Conservation (phyloP, 1,140 invertebrate genomes). For the Microplitis mediator region DNA sequence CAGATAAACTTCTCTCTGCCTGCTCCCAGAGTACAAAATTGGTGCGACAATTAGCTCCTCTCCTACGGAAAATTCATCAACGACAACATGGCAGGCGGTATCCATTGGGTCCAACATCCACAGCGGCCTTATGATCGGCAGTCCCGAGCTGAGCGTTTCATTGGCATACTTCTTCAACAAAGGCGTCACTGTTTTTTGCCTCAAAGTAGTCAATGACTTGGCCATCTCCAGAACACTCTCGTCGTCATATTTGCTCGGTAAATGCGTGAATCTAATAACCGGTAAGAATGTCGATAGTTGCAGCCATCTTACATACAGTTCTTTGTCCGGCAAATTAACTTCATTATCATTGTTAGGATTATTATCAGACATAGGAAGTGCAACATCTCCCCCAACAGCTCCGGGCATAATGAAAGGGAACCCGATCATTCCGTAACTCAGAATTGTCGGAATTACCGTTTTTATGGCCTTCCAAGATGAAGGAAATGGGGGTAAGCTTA, state of each 20-base stretch:
- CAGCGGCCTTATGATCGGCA: conserved; percentile 85
- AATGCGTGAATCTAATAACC: conserved; percentile 85
- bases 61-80: conserved; percentile 90
- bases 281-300: conserved; percentile 91
- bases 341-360: conserved; percentile 65
- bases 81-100: conserved; percentile 75
- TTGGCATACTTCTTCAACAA: conserved; percentile 77
- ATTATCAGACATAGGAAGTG: conserved; percentile 65
- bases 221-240: conserved; percentile 78
- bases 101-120: conserved; percentile 91
- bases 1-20: conserved; percentile 75
- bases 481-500: conserved; percentile 83
- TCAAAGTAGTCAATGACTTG: conserved; percentile 74
- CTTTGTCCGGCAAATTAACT: conserved; percentile 75
- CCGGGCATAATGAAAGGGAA: conserved; percentile 93
- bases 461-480: conserved; percentile 89
- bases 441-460: conserved; percentile 81
- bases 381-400: conserved; percentile 86
- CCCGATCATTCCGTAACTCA: conserved; percentile 85
- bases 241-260: conserved; percentile 86
- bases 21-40: conserved; percentile 72
- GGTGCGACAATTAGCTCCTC: conserved; percentile 92
- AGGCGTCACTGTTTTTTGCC: conserved; percentile 77
- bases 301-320: conserved; percentile 94
- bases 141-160: conserved; percentile 76